A percentile compares a stretch with the other conserved stretches of the same genome.
These are phyloP conservation scores for Equus quagga DNA, from an alignment of 2,113 vertebrate genomes.

Conservation along the genomic window DNA sequence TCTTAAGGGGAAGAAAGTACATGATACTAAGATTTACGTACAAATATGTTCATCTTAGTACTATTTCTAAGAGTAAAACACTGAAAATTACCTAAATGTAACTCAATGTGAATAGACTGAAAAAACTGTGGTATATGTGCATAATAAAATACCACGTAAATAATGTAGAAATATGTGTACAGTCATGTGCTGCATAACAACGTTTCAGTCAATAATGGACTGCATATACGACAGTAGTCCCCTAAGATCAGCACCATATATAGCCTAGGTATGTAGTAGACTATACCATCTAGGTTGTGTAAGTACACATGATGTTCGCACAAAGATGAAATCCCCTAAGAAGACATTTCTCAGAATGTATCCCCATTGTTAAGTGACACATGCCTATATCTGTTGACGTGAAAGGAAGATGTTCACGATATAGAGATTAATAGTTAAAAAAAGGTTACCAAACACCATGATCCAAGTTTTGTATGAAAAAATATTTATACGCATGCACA, in stretches of 20 bases:
- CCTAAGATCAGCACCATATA: too few relatives aligned
- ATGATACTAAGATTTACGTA: neutral
- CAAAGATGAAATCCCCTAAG: too few relatives aligned
- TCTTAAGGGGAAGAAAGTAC: neutral
- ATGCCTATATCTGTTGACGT: neutral
- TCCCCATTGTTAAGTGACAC: too few relatives aligned
- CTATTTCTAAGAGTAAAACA: neutral
- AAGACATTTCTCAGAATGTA: too few relatives aligned
- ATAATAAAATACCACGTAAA: neutral
- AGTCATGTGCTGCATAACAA: too few relatives aligned
- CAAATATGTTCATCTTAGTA: neutral
- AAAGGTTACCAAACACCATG: neutral
- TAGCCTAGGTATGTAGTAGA: too few relatives aligned
- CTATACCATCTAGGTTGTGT: too few relatives aligned
- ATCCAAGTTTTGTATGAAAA: conserved; percentile 1
- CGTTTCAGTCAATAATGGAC: too few relatives aligned
- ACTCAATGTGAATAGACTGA: neutral
- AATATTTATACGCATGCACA: neutral
- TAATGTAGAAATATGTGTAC: neutral
- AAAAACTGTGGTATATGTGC: neutral
- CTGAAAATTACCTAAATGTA: neutral
- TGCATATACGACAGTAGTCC: too few relatives aligned
- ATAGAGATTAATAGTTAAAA: neutral
- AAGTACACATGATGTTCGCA: too few relatives aligned
- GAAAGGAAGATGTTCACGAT: neutral